These are phyloP conservation scores for Cirrhinus molitorella DNA, from an alignment of 2,797 vertebrate species.

Conservation along the genomic window DNA sequence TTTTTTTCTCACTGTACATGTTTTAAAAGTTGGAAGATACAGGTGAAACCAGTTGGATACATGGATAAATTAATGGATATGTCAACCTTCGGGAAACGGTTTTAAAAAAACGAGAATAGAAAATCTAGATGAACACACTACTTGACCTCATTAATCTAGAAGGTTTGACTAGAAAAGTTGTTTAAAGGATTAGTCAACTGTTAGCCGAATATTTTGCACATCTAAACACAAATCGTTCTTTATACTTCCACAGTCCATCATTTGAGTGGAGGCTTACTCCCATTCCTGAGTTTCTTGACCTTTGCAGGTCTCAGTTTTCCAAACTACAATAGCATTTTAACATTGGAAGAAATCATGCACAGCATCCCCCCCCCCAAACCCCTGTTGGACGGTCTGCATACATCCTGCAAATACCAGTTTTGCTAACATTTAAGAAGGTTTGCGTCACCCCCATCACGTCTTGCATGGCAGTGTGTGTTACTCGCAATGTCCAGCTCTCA, in stretches of 20 bases:
- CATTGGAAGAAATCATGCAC: neutral
- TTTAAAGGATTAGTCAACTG: neutral
- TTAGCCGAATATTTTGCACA: neutral
- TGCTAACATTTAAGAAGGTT: neutral
- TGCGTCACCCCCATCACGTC: neutral
- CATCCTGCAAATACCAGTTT: neutral
- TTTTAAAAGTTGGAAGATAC: too few species aligned
- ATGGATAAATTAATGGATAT: too few species aligned
- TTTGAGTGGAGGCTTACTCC: conserved; percentile 1
- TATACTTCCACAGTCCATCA: neutral
- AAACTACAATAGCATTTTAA: conserved; percentile 1
- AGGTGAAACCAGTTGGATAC: too few species aligned
- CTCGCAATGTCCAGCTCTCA: conserved; percentile 63
- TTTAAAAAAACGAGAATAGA: too few species aligned
- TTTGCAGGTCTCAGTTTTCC: neutral
- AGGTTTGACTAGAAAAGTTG: neutral
- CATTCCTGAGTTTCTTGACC: conserved; percentile 26
- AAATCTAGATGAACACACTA: neutral
- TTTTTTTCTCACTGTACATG: too few species aligned
- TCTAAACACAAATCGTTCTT: neutral
- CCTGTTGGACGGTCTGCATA: neutral
- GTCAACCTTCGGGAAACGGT: too few species aligned
- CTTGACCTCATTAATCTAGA: neutral
- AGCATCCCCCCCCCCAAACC: neutral
- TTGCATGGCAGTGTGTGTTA: neutral